Percentiles rank a stretch among this genome's conserved stretches.
Evolutionary conservation across 2,888 invertebrate genomes (phyloP).

Genomic region (Drosophila multiciliata): DNA sequence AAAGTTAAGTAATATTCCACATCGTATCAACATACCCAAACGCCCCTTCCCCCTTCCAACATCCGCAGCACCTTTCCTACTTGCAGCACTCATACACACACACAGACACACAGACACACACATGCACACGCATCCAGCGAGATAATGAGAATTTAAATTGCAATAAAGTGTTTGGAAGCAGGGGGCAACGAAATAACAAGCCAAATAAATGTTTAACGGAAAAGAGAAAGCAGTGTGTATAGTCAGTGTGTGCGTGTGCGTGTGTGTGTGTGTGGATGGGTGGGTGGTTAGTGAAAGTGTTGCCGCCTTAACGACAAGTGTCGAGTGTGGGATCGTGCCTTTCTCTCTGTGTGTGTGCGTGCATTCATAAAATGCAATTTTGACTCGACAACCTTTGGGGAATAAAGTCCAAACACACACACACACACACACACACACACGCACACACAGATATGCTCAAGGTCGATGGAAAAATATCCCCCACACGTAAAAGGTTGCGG

Average conservation of each 20-base stretch:
- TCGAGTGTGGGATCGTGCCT: conserved; percentile 23
- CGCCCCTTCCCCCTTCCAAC: not conserved
- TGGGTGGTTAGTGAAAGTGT: conserved; percentile 65
- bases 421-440: conserved; percentile 4
- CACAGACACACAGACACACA: conserved; percentile 1
- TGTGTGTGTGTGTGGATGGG: not conserved
- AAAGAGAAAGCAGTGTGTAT: conserved; percentile 12
- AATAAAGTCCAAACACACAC: conserved; percentile 18
- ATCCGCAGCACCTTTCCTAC: not conserved
- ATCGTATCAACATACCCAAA: not conserved
- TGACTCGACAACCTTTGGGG: conserved; percentile 26
- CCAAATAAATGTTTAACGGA: conserved; percentile 62
- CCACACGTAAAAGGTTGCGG: not conserved
- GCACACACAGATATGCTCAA: not conserved
- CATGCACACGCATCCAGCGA: conserved; percentile 22
- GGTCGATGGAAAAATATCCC: not conserved
- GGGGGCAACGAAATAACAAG: conserved; percentile 57
- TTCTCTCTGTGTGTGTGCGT: conserved; percentile 52
- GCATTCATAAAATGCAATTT: conserved; percentile 75
- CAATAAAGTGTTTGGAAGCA: conserved; percentile 64
- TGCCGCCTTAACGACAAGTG: conserved; percentile 58
- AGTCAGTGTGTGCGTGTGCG: conserved; percentile 2
- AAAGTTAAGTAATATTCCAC: conserved; percentile 34
- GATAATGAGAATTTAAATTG: conserved; percentile 76
- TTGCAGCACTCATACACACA: conserved; percentile 5